phyloP scores from a whole-genome alignment of 2,113 vertebrate genomes.

The Heterochromis multidens region DNA sequence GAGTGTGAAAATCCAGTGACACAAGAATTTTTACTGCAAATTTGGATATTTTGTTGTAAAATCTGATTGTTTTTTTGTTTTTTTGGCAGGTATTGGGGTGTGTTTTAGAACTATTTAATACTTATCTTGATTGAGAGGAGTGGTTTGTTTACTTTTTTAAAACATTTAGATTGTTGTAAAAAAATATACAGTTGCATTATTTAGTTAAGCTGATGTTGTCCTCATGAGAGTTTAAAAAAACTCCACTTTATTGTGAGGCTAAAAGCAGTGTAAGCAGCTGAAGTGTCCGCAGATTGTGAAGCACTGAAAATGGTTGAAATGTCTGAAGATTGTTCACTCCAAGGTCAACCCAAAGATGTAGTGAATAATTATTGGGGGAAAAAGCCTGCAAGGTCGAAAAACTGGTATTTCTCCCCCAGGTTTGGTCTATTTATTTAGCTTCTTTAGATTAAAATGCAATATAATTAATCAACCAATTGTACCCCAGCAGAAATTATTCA shows the following conservation, averaged over 20 bases:
- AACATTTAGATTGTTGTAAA: no score
- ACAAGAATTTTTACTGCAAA: background rate
- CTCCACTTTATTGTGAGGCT: background rate
- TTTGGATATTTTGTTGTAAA: no score
- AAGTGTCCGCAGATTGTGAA: background rate
- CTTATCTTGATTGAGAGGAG: background rate
- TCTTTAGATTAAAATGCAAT: background rate
- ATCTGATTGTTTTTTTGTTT: no score
- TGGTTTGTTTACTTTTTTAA: background rate
- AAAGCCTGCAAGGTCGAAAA: background rate
- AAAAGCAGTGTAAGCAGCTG: background rate
- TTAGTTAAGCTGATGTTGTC: background rate
- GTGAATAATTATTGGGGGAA: background rate
- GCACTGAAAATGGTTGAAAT: background rate
- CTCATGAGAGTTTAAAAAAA: background rate
- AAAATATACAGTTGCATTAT: rapidly evolving
- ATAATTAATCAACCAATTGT: background rate
- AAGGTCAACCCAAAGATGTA: background rate
- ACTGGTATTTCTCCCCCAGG: background rate
- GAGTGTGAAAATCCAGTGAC: background rate
- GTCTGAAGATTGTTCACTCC: background rate
- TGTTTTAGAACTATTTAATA: background rate
- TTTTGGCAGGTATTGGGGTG: background rate
- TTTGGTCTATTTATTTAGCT: background rate
- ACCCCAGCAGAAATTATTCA: background rate